phyloP scores from a whole-genome alignment of 2,797 vertebrate genomes.

The Sebastes hubbsi region DNA sequence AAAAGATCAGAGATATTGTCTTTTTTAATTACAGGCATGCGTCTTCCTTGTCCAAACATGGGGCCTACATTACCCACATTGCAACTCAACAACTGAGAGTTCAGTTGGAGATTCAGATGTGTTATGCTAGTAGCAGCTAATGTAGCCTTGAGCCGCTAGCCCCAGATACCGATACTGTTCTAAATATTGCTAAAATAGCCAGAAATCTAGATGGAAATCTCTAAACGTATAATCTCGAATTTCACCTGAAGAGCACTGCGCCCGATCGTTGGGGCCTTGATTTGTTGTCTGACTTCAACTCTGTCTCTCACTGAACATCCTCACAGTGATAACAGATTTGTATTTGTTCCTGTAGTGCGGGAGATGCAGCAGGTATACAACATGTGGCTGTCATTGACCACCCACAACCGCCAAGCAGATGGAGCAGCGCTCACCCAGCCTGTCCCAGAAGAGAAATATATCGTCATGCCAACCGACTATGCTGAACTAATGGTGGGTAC shows the following conservation, averaged over 20 bases:
- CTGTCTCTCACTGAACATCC: neutral
- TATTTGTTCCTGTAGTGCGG: slow-evolving; percentile 79
- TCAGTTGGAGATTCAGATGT: neutral
- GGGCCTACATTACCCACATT: neutral
- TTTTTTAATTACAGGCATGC: neutral
- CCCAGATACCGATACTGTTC: neutral
- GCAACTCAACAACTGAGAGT: neutral
- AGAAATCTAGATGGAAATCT: neutral
- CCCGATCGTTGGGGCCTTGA: neutral
- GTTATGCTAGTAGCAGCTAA: neutral
- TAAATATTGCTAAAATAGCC: neutral
- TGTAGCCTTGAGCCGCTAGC: neutral
- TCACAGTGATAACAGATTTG: neutral
- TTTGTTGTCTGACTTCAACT: neutral
- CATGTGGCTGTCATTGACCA: slow-evolving; percentile 86
- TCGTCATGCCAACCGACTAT: slow-evolving; percentile 95
- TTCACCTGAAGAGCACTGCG: neutral
- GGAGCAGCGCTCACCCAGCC: slow-evolving; percentile 72
- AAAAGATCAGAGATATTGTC: neutral
- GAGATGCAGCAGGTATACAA: slow-evolving; percentile 95
- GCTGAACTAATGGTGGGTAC: slow-evolving; percentile 88
- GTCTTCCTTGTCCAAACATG: neutral
- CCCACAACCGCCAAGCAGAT: slow-evolving; percentile 82
- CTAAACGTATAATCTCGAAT: neutral
- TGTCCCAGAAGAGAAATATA: slow-evolving; percentile 87